Evolutionary conservation across 2,888 invertebrate species (phyloP), one percentile per base, ranked within the genome.

Genomic region (Erannis defoliaria): DNA sequence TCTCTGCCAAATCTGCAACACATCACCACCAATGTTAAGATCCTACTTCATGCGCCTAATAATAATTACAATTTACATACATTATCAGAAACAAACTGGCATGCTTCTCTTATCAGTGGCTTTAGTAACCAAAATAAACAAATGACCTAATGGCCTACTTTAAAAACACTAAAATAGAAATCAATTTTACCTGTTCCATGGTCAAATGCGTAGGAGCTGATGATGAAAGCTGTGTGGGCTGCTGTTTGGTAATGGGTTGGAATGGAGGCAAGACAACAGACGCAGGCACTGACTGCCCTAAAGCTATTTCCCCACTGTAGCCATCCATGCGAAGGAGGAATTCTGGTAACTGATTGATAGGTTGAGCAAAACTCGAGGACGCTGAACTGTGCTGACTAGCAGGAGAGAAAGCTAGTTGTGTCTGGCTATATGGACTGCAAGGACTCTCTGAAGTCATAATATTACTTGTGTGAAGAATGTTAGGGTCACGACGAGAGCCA

Each of bases 121-220:
- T 31, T 26, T n/a, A 51, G 37, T 26, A 19, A 18, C 23, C 26
- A 56, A 45, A 40, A 48, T 51, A 59, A 45, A 58, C 19, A 42
- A 35, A 14, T 46, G n/a, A 18, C 21, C 42, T 31, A 35, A 42
- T 54, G 40, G 16, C 60, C 42, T 45, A 55, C 37, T 31, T 43
- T 37, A 8, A 26, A 14, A 31, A 18, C 23, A 45, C 6, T 29
- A 40, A 31, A 38, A 48, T 8, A 29, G 5, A 19, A 19, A 19
- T 21, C 14, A 23, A 18, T 68, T 26, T 26, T 68, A 93, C 93
- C 88, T 95, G 95, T 70, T 97, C 97, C 73, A 96, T 89, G 29
- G 96, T 96, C 68, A 96, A 94, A 84, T 97, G 97, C 55, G 97
- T 97, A 3, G 97, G 97, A 26, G 98, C 98, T 50, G 98, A 98